Evolutionary conservation across 2,113 vertebrate genomes (phyloP), one percentile per base, ranked within the genome.

Genomic region (Crocuta crocuta): DNA sequence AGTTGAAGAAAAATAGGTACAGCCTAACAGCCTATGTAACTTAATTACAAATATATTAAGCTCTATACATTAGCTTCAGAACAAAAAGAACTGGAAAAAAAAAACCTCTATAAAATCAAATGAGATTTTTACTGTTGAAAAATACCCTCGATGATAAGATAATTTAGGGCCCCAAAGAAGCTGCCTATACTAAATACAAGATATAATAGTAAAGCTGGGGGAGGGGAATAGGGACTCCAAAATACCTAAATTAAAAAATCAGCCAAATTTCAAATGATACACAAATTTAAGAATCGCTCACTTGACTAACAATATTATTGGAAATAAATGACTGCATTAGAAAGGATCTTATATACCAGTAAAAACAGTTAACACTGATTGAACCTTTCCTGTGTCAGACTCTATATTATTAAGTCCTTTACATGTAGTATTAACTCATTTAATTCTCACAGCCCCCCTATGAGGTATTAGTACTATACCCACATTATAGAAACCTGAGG

Each of bases 41-140:
- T 79, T 93, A 97, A 94, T 80, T 85, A 91, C 55, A 88, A 48
- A 74, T 5, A 79, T n/a, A 97, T 53, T 89, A 94, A 89, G 23
- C 48, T 70, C 45, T 5, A 85, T 4, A 35, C 58, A 95, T 84
- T 95, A 88, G 82, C 43, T 85, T 96, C 58, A 97, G 55, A 94
- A 94, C 79, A 91, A 83, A 85, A 80, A 94, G n/a, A 74, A 43
- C 70, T 23, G 92, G 17, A 28, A 58, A 83, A 58, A 91, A 66
- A 24, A 55, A 16, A 16, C 15, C 7, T 74, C 50, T 58, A 73
- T 9, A 93, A 96, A 91, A 93, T 87, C n/a, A 84, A 97, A 89
- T 76, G 45, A 97, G 24, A 81, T 66, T 95, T 96, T 95, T 83
- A 94, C 45, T 96, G 68, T 5, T 86, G 3, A 83, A 91, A 87